A percentile compares a stretch with the other conserved stretches of the same genome.
Conservation (phyloP, 2,113 vertebrate genomes). For the Sardina pilchardus region DNA sequence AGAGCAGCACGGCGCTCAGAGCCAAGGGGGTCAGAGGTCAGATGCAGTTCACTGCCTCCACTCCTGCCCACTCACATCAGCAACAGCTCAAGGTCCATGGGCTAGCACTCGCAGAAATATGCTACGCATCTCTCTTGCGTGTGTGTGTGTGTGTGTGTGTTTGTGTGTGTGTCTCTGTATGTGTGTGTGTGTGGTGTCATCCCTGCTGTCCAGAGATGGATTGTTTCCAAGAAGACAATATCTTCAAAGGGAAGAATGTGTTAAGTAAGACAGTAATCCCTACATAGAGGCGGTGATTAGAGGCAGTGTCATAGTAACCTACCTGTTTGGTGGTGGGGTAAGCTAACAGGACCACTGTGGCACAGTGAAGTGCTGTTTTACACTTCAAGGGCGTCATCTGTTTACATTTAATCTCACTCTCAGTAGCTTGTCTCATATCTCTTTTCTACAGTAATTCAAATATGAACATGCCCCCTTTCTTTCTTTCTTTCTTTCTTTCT, state of each 20-base stretch:
- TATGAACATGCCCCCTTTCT: background rate
- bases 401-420: background rate
- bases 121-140: background rate
- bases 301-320: background rate
- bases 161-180: background rate
- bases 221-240: background rate
- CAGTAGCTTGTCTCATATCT: background rate
- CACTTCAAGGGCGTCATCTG: background rate
- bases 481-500: background rate
- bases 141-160: constrained; percentile 16
- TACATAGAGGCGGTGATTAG: too few relatives aligned
- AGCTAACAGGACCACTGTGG: background rate
- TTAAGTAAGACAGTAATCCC: too few relatives aligned
- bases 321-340: background rate
- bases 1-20: background rate
- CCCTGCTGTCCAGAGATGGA: background rate
- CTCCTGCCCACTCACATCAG: background rate
- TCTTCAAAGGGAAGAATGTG: background rate
- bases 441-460: background rate
- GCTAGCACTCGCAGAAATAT: background rate
- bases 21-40: background rate
- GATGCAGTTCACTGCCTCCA: background rate
- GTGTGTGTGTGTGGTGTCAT: constrained; percentile 25
- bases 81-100: background rate
- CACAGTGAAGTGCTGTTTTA: background rate